Base-by-base conservation (phyloP, 2,888 invertebrate species). In the Actias luna region DNA sequence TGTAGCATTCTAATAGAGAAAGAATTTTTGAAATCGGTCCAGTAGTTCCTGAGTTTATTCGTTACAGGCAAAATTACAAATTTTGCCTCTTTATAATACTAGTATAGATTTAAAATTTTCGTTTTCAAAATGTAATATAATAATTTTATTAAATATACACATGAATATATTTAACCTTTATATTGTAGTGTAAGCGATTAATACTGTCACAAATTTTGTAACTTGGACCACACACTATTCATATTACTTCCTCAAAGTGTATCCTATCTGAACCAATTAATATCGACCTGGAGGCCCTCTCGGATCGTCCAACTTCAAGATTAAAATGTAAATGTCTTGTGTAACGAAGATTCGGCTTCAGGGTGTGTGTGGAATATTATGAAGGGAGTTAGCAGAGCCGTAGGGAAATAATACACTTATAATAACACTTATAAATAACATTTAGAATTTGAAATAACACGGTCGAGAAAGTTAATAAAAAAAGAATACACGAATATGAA, bases 211-310 rank as follows among this genome's bases (percentile, higher is more conserved):
- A n/a, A 12, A 22, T 57, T 39, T 69, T 14, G 10, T 69, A 60
- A 60, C 70, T 74, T 70, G 50, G 7, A 64, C 65, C 70, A 31
- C 7, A 29, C 57, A 42, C 55, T 63, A 64, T 52, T 60, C 55
- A 61, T 31, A 69, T 66, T 67, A 69, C 69, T 67, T 69, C 70
- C 70, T 70, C 67, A 59, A 75, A 73, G 69, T 52, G 52, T 52
- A 72, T 74, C 73, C 75, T 76, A 76, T 81, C 77, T 67, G 72
- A 76, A 79, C 76, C 80, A 82, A 82, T 83, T 83, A 83, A 81
- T 80, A 79, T 69, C 74, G 77, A 77, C 73, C 73, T 73, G 70
- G 73, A 71, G 71, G 82, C 78, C 72, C 69, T 62, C 65, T 58
- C 55, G 36, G 61, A 61, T 55, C 57, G 57, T 55, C 61, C 61